Evolutionary conservation across 2,888 invertebrate species (phyloP).

Genomic region (Diogma glabrata): DNA sequence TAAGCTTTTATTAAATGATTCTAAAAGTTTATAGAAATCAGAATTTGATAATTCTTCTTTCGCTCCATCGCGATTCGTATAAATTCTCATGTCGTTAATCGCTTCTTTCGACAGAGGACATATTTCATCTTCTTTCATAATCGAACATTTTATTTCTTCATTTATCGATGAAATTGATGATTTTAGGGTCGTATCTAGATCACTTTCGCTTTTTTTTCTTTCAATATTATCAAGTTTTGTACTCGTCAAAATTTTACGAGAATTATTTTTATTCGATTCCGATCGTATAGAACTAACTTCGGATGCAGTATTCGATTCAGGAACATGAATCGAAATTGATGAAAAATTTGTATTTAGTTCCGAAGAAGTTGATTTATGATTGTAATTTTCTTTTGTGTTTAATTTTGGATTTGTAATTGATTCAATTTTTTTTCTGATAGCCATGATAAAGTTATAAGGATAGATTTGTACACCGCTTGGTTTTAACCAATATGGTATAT

Average conservation of each 20-base stretch:
- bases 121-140: not conserved
- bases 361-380: constrained; percentile 13
- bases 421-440: constrained; percentile 44
- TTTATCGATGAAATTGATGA: not conserved
- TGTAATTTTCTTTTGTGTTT: not conserved
- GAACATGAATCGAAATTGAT: constrained; percentile 23
- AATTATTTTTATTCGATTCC: constrained; percentile 14
- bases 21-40: constrained; percentile 24
- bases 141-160: not conserved
- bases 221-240: not conserved
- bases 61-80: not conserved
- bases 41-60: not conserved
- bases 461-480: constrained; percentile 36
- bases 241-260: not conserved
- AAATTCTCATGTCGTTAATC: not conserved
- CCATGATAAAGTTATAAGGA: constrained; percentile 49
- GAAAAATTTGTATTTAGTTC: constrained; percentile 25
- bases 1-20: constrained; percentile 29
- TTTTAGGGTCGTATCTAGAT: not conserved
- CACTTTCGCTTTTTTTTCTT: not conserved
- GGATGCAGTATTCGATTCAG: constrained; percentile 23
- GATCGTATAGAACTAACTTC: constrained; percentile 22
- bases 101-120: not conserved
- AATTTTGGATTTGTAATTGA: constrained; percentile 24
- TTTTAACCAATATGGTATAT: constrained; percentile 31